A percentile compares a stretch with the other conserved stretches of the same genome.
These are phyloP conservation scores for Ceramica pisi DNA, from an alignment of 2,888 invertebrate species.

Conservation along the genomic window DNA sequence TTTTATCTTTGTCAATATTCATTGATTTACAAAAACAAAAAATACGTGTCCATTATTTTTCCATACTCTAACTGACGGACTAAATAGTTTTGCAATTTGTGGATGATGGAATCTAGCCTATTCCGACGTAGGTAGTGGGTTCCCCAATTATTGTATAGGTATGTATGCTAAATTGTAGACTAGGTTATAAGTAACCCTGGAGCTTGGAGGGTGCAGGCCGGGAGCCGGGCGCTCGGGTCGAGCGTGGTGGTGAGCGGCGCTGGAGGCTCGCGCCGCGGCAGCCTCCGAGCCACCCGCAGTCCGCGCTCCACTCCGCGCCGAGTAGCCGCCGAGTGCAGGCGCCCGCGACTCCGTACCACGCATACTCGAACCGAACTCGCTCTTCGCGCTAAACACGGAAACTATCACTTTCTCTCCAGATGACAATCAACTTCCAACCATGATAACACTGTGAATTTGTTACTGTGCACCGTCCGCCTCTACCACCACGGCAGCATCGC, in stretches of 20 bases:
- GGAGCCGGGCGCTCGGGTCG: slow-evolving; percentile 18
- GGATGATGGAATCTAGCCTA: too few species aligned
- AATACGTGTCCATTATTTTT: too few species aligned
- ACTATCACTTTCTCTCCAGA: slow-evolving; percentile 83
- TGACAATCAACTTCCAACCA: slow-evolving; percentile 73
- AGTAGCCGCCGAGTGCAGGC: slow-evolving; percentile 80
- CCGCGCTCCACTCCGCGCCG: slow-evolving; percentile 76
- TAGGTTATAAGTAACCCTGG: slow-evolving; percentile 30
- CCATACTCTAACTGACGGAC: too few species aligned
- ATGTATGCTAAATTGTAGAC: background rate
- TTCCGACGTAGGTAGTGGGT: too few species aligned
- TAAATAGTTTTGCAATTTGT: too few species aligned
- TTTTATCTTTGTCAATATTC: too few species aligned
- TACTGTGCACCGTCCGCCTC: slow-evolving; percentile 75
- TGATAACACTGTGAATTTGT: slow-evolving; percentile 82
- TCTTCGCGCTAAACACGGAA: slow-evolving; percentile 74
- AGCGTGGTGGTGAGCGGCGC: slow-evolving; percentile 28
- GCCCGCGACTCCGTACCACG: slow-evolving; percentile 69
- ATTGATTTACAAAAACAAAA: too few species aligned
- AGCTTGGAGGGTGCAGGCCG: slow-evolving; percentile 4
- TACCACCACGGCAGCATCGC: slow-evolving; percentile 72
- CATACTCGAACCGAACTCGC: slow-evolving; percentile 72
- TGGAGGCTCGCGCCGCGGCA: slow-evolving; percentile 56
- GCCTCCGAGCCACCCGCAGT: slow-evolving; percentile 50
- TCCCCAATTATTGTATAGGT: background rate